phyloP scores from a whole-genome alignment of 2,888 invertebrate genomes.

The Meghimatium bilineatum region DNA sequence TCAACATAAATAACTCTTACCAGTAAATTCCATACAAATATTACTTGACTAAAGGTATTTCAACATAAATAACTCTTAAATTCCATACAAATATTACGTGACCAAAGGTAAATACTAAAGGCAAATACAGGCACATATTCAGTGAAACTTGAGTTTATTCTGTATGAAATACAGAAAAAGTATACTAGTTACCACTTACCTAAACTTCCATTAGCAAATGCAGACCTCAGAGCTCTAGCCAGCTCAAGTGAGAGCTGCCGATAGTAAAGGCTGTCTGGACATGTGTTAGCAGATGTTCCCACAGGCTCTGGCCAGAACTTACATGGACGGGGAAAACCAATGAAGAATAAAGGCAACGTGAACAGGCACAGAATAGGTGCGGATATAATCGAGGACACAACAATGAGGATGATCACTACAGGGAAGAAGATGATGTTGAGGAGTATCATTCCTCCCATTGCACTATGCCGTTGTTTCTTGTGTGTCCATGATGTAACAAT shows the following conservation, averaged over 20 bases:
- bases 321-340: slow-evolving; percentile 77
- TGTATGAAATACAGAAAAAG: too few relatives aligned
- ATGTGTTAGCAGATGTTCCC: slow-evolving; percentile 69
- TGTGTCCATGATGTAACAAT: slow-evolving; percentile 71
- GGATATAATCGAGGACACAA: slow-evolving; percentile 72
- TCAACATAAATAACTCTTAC: too few relatives aligned
- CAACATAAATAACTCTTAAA: too few relatives aligned
- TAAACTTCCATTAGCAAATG: slow-evolving; percentile 74
- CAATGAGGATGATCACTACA: slow-evolving; percentile 68
- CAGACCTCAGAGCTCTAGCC: slow-evolving; percentile 69
- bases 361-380: slow-evolving; percentile 78
- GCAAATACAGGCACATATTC: too few relatives aligned
- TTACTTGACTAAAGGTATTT: too few relatives aligned
- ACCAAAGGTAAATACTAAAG: too few relatives aligned
- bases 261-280: slow-evolving; percentile 72
- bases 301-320: slow-evolving; percentile 78
- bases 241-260: slow-evolving; percentile 72
- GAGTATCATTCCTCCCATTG: slow-evolving; percentile 64
- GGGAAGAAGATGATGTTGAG: slow-evolving; percentile 75
- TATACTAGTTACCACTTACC: slow-evolving; percentile 72
- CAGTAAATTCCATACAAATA: too few relatives aligned
- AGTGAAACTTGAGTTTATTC: too few relatives aligned
- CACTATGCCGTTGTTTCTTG: slow-evolving; percentile 73
- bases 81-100: too few relatives aligned
- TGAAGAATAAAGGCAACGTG: slow-evolving; percentile 78